Evolutionary conservation across 35 echinoderm and acorn worm species (phyloP).

Genomic region (Apostichopus californicus): DNA sequence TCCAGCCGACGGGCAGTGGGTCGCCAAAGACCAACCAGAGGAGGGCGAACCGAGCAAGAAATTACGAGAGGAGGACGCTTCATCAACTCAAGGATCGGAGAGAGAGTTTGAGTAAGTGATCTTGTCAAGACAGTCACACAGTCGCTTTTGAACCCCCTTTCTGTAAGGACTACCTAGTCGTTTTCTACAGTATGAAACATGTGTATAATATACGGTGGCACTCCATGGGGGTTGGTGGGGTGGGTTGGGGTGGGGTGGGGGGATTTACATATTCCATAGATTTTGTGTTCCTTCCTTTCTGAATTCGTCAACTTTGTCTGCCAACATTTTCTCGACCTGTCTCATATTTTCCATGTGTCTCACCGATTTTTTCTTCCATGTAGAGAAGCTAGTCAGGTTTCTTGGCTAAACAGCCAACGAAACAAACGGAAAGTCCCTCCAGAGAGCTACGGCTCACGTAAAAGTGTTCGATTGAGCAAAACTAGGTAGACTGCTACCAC

Average conservation of each 20-base stretch:
- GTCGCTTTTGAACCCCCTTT: too few species aligned
- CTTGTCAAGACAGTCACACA: background rate
- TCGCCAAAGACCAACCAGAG: conserved; percentile 64
- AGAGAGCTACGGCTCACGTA: conserved; percentile 61
- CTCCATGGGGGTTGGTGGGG: too few species aligned
- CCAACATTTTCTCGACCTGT: too few species aligned
- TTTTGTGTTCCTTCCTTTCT: too few species aligned
- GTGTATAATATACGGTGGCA: too few species aligned
- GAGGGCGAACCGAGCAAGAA: conserved; percentile 65
- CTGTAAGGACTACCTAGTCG: too few species aligned
- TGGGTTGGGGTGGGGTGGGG: too few species aligned
- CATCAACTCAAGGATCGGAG: conserved; percentile 87
- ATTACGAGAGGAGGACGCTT: conserved; percentile 76
- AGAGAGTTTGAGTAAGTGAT: conserved; percentile 95
- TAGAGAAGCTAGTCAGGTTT: conserved; percentile 52
- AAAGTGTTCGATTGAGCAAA: conserved; percentile 27
- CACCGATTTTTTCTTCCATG: conserved; percentile 22
- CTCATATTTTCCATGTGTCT: too few species aligned
- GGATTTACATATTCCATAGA: too few species aligned
- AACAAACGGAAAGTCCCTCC: conserved; percentile 54
- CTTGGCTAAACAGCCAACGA: conserved; percentile 85
- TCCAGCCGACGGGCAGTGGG: conserved; percentile 57
- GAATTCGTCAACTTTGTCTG: too few species aligned
- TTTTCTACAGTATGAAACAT: too few species aligned
- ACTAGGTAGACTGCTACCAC: background rate